Conservation (phyloP, 2,113 vertebrate species). For the Thamnophis sirtalis region DNA sequence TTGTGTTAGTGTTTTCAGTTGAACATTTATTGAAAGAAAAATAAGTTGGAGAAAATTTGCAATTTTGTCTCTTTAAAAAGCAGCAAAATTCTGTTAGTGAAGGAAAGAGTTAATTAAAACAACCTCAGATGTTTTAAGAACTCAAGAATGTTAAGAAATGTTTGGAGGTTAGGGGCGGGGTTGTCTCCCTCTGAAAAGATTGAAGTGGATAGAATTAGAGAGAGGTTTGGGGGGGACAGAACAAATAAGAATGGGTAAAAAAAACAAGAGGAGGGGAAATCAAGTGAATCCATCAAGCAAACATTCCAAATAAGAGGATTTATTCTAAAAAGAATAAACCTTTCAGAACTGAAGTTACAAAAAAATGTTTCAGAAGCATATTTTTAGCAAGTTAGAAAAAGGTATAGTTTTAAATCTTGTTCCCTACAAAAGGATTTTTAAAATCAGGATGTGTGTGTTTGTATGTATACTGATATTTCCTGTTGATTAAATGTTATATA, state of each 20-base stretch:
- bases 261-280: slow-evolving; percentile 11
- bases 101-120: slow-evolving; percentile 27
- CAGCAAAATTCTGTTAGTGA: slow-evolving; percentile 1
- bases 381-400: slow-evolving; percentile 1
- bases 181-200: slow-evolving; percentile 48
- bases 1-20: not conserved
- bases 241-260: slow-evolving; percentile 40
- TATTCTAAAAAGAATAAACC: slow-evolving; percentile 49
- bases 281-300: slow-evolving; percentile 56
- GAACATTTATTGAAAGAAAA: not conserved
- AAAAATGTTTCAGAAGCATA: not conserved
- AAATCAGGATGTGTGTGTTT: not conserved
- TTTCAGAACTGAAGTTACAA: slow-evolving; percentile 7
- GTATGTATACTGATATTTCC: not conserved
- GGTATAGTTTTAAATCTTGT: not conserved
- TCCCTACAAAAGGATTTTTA: not conserved
- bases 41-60: not conserved
- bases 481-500: not conserved
- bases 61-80: not conserved
- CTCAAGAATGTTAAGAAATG: not conserved
- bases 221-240: slow-evolving; percentile 27
- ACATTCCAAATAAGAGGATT: slow-evolving; percentile 58
- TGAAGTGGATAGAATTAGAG: slow-evolving; percentile 30
- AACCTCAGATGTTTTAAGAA: slow-evolving; percentile 18
- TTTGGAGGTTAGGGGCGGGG: slow-evolving; percentile 14